Conservation (phyloP, 2,888 invertebrate genomes). For the Steinernema carpocapsae region DNA sequence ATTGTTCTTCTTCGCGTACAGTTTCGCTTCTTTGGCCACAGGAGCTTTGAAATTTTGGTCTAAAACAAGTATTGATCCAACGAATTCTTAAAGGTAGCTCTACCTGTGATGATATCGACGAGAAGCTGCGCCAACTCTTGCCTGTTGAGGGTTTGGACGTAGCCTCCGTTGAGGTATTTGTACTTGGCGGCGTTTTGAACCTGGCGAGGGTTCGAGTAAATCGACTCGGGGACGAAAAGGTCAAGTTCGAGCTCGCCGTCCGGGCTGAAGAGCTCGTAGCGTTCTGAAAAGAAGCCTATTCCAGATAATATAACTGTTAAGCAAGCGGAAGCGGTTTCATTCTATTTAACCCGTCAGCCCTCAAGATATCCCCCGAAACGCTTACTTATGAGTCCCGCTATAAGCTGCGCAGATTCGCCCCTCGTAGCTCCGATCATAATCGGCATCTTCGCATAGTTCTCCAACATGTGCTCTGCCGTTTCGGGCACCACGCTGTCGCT, state of each 20-base stretch:
- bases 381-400: conserved; percentile 39
- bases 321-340: too few relatives aligned
- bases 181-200: conserved; percentile 31
- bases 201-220: conserved; percentile 27
- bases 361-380: conserved; percentile 32
- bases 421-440: conserved; percentile 41
- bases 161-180: conserved; percentile 6
- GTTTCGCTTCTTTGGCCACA: conserved; percentile 38
- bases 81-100: background rate
- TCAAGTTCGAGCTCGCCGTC: conserved; percentile 28
- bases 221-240: conserved; percentile 22
- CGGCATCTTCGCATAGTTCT: conserved; percentile 36
- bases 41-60: conserved; percentile 43
- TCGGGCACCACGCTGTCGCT: conserved; percentile 38
- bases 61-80: background rate
- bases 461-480: conserved; percentile 36
- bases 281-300: background rate
- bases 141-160: conserved; percentile 28
- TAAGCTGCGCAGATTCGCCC: conserved; percentile 41
- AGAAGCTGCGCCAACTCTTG: conserved; percentile 6
- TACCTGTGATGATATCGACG: conserved; percentile 15
- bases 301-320: too few relatives aligned
- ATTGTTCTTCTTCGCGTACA: conserved; percentile 30
- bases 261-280: conserved; percentile 2
- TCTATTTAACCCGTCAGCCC: background rate